Percentiles rank a stretch among this genome's conserved stretches.
Conservation (phyloP, 2,797 vertebrate genomes). For the Lagorchestes hirsutus region DNA sequence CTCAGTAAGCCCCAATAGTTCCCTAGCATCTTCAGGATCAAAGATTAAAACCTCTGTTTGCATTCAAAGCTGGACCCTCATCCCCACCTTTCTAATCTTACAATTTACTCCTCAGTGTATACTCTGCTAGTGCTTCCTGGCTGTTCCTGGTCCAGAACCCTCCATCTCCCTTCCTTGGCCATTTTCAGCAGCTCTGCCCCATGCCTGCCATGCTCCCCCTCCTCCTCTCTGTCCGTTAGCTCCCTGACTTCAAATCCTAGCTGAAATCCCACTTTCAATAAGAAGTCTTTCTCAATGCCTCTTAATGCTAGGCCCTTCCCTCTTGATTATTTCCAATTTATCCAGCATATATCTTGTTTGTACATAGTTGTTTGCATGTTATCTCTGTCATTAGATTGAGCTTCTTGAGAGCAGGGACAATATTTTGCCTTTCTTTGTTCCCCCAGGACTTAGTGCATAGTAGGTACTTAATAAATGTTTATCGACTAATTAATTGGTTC, state of each 20-base stretch:
- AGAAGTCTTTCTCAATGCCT: background rate
- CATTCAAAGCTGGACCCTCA: background rate
- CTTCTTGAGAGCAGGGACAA: no score
- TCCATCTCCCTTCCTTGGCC: background rate
- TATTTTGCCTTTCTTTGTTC: no score
- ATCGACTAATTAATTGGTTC: background rate
- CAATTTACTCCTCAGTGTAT: background rate
- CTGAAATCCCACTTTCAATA: background rate
- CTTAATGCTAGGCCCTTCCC: no score
- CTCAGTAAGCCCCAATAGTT: background rate
- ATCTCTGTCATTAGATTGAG: no score
- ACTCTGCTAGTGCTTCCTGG: background rate
- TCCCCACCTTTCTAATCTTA: background rate
- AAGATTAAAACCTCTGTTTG: background rate
- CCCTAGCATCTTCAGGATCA: background rate
- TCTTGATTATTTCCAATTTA: background rate
- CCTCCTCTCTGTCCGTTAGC: background rate
- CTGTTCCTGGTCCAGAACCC: background rate
- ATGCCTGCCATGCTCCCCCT: background rate
- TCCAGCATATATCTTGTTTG: background rate
- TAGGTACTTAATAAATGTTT: background rate
- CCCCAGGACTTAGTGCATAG: background rate
- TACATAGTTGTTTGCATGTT: background rate
- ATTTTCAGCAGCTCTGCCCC: background rate
- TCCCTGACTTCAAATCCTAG: background rate